Percentiles rank a stretch among this genome's conserved stretches.
Conservation (phyloP, 2,113 vertebrate genomes). For the Tamias sibiricus region DNA sequence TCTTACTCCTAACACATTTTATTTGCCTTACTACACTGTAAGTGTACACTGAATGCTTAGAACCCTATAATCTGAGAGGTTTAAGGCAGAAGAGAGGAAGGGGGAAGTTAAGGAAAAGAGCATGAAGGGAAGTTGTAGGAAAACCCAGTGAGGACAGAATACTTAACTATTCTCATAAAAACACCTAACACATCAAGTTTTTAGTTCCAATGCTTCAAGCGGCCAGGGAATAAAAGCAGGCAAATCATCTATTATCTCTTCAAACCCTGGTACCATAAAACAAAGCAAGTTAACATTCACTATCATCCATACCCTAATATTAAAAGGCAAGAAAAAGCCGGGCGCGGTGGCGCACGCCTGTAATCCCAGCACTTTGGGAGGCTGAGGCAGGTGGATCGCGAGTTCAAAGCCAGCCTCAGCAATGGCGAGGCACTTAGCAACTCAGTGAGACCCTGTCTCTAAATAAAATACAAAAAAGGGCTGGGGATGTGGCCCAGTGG, state of each 20-base stretch:
- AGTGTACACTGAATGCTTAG: neutral
- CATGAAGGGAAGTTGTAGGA: neutral
- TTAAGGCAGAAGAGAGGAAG: neutral
- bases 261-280: conserved; percentile 13
- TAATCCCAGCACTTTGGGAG: too few relatives aligned
- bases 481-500: too few relatives aligned
- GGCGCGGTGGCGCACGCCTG: too few relatives aligned
- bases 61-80: conserved; percentile 23
- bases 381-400: too few relatives aligned
- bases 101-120: neutral
- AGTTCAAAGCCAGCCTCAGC: too few relatives aligned
- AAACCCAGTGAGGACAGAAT: neutral
- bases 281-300: neutral
- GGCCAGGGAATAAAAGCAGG: neutral
- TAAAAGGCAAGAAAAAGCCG: neutral
- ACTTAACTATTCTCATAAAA: conserved; percentile 34
- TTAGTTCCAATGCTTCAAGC: neutral
- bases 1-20: neutral
- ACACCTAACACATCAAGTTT: neutral
- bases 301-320: neutral
- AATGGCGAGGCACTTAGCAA: too few relatives aligned
- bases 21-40: conserved; percentile 1
- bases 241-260: neutral
- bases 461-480: too few relatives aligned
- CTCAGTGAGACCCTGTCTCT: too few relatives aligned